Evolutionary conservation across 2,888 invertebrate genomes (phyloP).

Genomic region (Empis stercorea): DNA sequence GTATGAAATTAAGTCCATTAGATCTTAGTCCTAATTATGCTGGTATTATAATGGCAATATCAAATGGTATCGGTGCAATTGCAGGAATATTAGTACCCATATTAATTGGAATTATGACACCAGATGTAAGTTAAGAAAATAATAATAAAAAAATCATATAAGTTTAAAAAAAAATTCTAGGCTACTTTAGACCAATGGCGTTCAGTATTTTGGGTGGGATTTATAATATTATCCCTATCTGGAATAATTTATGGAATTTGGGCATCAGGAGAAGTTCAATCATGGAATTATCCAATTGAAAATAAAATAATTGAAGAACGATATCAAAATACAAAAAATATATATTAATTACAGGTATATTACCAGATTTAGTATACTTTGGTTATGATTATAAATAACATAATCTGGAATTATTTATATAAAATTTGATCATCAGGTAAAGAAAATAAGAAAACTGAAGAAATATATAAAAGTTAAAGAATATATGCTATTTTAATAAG

Average conservation of each 20-base stretch:
- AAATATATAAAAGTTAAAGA: too few species aligned
- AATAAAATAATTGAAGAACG: neutral
- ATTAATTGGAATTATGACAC: conserved; percentile 48
- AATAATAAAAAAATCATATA: neutral
- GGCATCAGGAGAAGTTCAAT: conserved; percentile 60
- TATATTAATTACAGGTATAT: too few species aligned
- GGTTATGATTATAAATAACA: too few species aligned
- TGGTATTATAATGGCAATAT: conserved; percentile 51
- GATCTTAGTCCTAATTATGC: conserved; percentile 53
- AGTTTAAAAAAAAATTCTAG: conserved; percentile 34
- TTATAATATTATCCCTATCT: conserved; percentile 51
- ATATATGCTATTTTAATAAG: too few species aligned
- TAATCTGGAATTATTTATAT: too few species aligned
- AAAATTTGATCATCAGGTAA: too few species aligned
- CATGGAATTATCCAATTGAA: conserved; percentile 50
- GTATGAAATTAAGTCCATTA: conserved; percentile 50
- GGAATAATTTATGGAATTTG: conserved; percentile 55
- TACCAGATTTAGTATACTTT: too few species aligned
- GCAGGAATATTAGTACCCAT: conserved; percentile 54
- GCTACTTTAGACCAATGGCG: conserved; percentile 58
- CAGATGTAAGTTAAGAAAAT: conserved; percentile 39
- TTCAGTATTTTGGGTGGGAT: conserved; percentile 66
- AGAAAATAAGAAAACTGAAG: too few species aligned
- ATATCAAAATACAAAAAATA: neutral
- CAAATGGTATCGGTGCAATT: conserved; percentile 54